phyloP scores from a whole-genome alignment of 2,113 vertebrate species.

The Podarcis cretensis region DNA sequence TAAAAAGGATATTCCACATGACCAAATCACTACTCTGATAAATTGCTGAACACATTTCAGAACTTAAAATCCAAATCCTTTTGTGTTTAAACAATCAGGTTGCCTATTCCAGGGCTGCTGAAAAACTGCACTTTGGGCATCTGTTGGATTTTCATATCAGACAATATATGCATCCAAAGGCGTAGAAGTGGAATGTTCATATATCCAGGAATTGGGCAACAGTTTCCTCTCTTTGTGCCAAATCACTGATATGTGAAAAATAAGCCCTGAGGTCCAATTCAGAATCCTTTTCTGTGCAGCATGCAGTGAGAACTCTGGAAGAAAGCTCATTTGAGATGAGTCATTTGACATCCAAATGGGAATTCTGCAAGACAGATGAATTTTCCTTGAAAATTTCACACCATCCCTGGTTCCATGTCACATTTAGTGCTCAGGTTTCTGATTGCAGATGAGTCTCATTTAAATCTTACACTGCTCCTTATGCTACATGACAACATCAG shows the following conservation, averaged over 20 bases:
- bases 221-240: neutral
- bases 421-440: neutral
- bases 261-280: neutral
- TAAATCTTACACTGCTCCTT: constrained; percentile 3
- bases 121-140: neutral
- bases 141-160: neutral
- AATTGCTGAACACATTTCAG: neutral
- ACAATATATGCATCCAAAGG: neutral
- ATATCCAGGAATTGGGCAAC: neutral
- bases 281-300: neutral
- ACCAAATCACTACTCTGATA: neutral
- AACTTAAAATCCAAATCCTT: neutral
- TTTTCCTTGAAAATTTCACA: neutral
- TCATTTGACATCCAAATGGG: neutral
- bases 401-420: neutral
- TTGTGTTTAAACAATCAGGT: neutral
- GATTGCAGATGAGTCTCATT: neutral
- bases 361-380: neutral
- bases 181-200: neutral
- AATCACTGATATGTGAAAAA: neutral
- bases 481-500: neutral
- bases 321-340: neutral
- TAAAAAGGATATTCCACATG: neutral
- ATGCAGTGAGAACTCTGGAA: neutral
- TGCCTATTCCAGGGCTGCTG: neutral